Conservation (phyloP, 2,113 vertebrate species). For the Hemicordylus capensis region DNA sequence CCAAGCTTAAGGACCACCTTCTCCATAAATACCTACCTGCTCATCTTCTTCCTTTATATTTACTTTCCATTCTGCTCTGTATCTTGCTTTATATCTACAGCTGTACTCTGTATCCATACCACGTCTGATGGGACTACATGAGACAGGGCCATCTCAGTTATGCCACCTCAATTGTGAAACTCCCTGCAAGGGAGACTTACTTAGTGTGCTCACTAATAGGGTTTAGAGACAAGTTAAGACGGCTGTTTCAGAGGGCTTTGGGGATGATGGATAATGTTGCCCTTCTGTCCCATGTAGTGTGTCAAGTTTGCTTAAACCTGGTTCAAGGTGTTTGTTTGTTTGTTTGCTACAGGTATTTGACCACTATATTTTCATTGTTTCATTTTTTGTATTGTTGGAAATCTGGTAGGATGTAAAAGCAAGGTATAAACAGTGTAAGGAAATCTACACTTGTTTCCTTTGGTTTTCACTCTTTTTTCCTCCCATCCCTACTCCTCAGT, state of each 20-base stretch:
- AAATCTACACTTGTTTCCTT: not conserved
- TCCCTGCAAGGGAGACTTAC: not conserved
- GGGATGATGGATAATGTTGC: no score
- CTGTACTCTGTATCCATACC: not conserved
- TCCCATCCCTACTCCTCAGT: not conserved
- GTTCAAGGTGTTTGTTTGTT: no score
- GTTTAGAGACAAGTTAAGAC: not conserved
- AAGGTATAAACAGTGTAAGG: no score
- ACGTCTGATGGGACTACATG: not conserved
- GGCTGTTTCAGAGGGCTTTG: no score
- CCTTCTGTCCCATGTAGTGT: no score
- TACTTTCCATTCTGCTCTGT: no score
- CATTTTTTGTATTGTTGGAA: not conserved
- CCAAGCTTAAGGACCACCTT: no score
- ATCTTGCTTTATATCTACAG: no score
- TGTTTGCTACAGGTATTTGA: no score
- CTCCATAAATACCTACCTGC: no score
- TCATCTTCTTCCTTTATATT: no score
- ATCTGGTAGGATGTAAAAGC: not conserved
- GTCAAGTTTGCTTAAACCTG: not conserved
- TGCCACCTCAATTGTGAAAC: not conserved
- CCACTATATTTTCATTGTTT: no score
- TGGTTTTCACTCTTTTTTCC: not conserved
- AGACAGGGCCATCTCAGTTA: not conserved
- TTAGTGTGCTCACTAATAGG: not conserved